These are phyloP conservation scores for Notospermus geniculatus DNA, from an alignment of 1,140 invertebrate species.

Conservation along the genomic window DNA sequence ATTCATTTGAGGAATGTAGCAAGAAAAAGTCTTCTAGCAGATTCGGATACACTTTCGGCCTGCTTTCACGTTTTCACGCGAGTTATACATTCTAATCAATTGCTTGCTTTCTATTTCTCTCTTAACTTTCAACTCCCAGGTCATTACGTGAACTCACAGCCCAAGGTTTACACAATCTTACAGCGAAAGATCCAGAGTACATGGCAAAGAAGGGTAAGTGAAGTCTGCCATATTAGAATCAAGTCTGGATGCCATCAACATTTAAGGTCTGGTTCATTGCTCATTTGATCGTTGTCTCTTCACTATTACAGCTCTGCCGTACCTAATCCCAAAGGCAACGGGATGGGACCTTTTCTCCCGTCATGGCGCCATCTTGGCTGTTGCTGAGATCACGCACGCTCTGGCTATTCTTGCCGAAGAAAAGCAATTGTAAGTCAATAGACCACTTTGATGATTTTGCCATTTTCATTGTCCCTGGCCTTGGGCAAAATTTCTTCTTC, in stretches of 20 bases:
- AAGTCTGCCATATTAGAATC: no score
- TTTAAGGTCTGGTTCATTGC: no score
- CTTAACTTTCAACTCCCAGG: constrained; percentile 33
- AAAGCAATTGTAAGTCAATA: constrained; percentile 33
- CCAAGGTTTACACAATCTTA: constrained; percentile 79
- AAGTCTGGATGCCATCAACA: no score
- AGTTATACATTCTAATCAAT: neutral
- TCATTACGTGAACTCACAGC: constrained; percentile 82
- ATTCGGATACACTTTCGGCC: neutral
- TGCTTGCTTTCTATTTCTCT: constrained; percentile 5
- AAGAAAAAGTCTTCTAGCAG: neutral
- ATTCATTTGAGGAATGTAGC: neutral
- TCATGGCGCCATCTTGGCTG: constrained; percentile 81
- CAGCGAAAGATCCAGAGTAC: constrained; percentile 69
- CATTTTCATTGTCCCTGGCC: no score
- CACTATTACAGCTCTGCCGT: constrained; percentile 62
- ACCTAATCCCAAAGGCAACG: constrained; percentile 65
- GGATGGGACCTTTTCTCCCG: constrained; percentile 79
- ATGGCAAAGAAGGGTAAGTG: constrained; percentile 63
- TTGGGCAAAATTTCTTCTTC: no score
- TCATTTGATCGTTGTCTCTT: neutral
- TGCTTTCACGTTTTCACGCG: neutral
- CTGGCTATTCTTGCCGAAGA: constrained; percentile 57
- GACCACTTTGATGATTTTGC: neutral
- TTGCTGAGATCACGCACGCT: constrained; percentile 77